Evolutionary conservation across 2,797 vertebrate genomes (phyloP).

Genomic region (Sandelia bainsii): DNA sequence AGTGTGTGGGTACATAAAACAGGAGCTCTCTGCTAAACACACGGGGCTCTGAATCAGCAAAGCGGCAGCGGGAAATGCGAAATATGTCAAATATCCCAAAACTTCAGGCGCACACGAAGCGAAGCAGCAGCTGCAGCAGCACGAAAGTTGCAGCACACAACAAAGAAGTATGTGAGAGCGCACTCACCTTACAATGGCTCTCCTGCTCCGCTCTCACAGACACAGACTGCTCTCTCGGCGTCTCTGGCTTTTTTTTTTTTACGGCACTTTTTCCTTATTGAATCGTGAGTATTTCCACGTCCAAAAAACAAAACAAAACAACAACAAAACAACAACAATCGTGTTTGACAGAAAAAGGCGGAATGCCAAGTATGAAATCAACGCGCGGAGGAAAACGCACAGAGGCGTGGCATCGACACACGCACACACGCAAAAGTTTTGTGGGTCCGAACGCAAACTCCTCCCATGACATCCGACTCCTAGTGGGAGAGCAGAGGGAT

Average conservation of each 20-base stretch:
- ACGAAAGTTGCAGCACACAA: conserved; percentile 79
- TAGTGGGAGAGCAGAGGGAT: not conserved
- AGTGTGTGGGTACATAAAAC: not conserved
- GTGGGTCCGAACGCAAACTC: conserved; percentile 73
- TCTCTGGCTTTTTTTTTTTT: not conserved
- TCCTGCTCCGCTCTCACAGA: conserved; percentile 43
- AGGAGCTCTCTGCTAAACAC: conserved; percentile 20
- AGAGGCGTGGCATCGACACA: conserved; percentile 82
- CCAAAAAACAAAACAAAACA: conserved; percentile 43
- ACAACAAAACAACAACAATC: conserved; percentile 2
- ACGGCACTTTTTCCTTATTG: not conserved
- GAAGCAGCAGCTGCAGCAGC: conserved; percentile 68
- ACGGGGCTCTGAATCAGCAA: conserved; percentile 54
- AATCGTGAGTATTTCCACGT: conserved; percentile 44
- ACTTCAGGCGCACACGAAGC: conserved; percentile 75
- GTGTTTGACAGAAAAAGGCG: conserved; percentile 79
- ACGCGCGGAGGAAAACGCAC: conserved; percentile 79
- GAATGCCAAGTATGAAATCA: conserved; percentile 85
- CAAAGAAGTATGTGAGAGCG: conserved; percentile 78
- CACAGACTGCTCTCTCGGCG: conserved; percentile 12
- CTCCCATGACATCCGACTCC: conserved; percentile 67
- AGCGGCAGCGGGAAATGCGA: conserved; percentile 75
- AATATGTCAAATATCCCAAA: conserved; percentile 87
- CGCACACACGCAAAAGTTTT: conserved; percentile 81
- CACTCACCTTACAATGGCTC: conserved; percentile 79